A percentile compares a stretch with the other conserved stretches of the same genome.
Evolutionary conservation across 2,888 invertebrate species (phyloP).

Genomic region (Drosophila gaucha): DNA sequence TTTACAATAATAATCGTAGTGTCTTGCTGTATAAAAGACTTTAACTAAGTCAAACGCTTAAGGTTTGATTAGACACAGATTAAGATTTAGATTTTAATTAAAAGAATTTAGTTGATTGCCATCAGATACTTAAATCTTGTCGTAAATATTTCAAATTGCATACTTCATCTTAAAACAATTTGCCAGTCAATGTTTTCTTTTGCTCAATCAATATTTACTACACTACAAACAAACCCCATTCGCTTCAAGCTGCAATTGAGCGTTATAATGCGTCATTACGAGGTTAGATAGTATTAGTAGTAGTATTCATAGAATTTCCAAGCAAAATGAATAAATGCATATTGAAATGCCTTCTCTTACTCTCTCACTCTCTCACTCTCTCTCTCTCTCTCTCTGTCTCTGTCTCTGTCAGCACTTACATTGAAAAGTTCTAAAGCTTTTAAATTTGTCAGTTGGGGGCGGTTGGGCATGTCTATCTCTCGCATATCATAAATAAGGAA

Average conservation of each 20-base stretch:
- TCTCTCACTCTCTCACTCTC: neutral
- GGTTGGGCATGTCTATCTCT: slow-evolving; percentile 1
- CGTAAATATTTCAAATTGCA: neutral
- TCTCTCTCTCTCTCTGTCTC: no score
- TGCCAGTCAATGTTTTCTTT: neutral
- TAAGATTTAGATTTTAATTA: no score
- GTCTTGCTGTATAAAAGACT: no score
- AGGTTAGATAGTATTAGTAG: slow-evolving; percentile 11
- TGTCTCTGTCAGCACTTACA: neutral
- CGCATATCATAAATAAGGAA: slow-evolving; percentile 67
- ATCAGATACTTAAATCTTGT: no score
- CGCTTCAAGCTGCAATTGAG: slow-evolving; percentile 13
- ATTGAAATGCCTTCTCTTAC: slow-evolving; percentile 3
- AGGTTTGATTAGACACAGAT: no score
- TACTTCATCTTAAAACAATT: neutral
- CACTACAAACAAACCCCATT: slow-evolving; percentile 9
- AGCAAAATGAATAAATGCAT: slow-evolving; percentile 17
- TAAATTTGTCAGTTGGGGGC: slow-evolving; percentile 20
- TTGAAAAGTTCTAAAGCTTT: slow-evolving; percentile 32
- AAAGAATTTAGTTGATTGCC: no score
- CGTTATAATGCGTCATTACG: slow-evolving; percentile 19
- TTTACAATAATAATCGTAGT: no score
- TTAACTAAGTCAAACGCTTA: no score
- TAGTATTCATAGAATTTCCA: slow-evolving; percentile 6
- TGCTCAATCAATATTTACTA: slow-evolving; percentile 6